Evolutionary conservation across 2,113 vertebrate genomes (phyloP).

Genomic region (Petaurus breviceps): DNA sequence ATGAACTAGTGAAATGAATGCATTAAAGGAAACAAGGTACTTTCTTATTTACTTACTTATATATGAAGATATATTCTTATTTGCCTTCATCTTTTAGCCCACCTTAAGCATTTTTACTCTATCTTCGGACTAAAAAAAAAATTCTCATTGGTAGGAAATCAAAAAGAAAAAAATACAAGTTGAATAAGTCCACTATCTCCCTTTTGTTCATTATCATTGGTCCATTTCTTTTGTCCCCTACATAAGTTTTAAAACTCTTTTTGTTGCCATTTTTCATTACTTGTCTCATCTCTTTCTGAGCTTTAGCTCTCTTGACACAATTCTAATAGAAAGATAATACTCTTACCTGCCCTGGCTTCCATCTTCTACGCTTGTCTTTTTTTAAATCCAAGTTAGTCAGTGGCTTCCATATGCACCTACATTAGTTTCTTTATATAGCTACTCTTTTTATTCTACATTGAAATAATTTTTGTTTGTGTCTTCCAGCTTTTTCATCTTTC

Average conservation of each 20-base stretch:
- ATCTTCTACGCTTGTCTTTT: not conserved
- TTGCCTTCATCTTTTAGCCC: not conserved
- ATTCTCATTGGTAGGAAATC: not conserved
- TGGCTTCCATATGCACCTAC: not conserved
- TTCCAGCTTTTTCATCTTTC: not conserved
- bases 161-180: not conserved
- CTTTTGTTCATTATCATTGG: not conserved
- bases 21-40: not conserved
- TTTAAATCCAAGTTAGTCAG: not conserved
- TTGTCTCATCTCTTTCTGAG: not conserved
- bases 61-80: not conserved
- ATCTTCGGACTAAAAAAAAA: not conserved
- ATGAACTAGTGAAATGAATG: not conserved
- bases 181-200: not conserved
- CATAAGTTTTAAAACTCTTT: not conserved
- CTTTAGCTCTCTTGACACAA: not conserved
- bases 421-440: not conserved
- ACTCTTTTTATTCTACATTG: not conserved
- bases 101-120: not conserved
- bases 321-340: not conserved
- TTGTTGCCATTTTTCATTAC: not conserved
- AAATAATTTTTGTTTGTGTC: not conserved
- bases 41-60: not conserved
- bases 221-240: not conserved
- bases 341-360: not conserved